Base-by-base conservation (phyloP, 2,797 vertebrate genomes). In the Atherinosoma microstoma region DNA sequence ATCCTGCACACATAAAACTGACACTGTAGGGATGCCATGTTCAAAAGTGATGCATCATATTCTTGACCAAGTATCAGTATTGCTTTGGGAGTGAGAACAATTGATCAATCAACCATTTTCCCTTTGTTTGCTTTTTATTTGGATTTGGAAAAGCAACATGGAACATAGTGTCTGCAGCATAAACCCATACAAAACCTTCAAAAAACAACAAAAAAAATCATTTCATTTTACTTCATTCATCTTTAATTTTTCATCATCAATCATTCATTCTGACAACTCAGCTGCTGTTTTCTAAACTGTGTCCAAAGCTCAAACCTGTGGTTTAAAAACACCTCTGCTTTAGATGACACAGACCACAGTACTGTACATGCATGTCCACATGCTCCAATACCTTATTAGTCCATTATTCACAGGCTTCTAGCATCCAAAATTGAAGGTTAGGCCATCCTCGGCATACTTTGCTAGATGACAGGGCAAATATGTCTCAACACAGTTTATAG, bases 391-490 rank as follows among this genome's bases (percentile, higher is more conserved):
- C 63, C 73, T 88, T 91, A 88, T 87, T 81, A 89, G 86, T 80
- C 69, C 69, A 84, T 90, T 90, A 92, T 87, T 85, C 87, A 85
- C 71, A 68, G 82, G 69, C 83, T 75, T 72, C 78, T 60, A 77
- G 82, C 84, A 80, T 84, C 62, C 84, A 91, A 94, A 47, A 94
- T 92, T 92, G 87, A 87, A 49, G 92, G 90, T 90, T 93, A 83
- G 81, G 67, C 76, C 71, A 29, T 86, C 66, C 35, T 76, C 64
- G 62, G 89, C 87, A 90, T 66, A 85, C 70, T 77, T 67, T 71
- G 73, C 86, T 58, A 87, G 91, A 93, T 93, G 86, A 93, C 92
- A 93, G 90, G 91, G 91, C 36, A 80, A 91, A 91, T 91, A 90
- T 86, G 84, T 91, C 87, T 91, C 86, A 79, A 85, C 88, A 87